A percentile compares a stretch with the other conserved stretches of the same genome.
phyloP scores from a whole-genome alignment of 2,113 vertebrate species.

The Budorcas taxicolor region DNA sequence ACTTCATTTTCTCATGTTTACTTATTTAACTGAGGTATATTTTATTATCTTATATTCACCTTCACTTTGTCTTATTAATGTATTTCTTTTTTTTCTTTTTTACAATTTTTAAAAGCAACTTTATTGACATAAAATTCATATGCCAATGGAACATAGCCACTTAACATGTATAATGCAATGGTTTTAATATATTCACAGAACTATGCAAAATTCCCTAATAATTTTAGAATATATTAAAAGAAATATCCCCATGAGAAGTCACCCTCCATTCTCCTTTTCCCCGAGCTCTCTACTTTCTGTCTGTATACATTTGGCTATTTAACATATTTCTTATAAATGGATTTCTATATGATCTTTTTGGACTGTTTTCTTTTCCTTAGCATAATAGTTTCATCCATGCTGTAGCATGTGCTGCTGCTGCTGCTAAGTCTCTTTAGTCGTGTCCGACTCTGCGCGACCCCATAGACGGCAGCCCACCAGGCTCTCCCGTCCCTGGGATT shows the following conservation, averaged over 20 bases:
- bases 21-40: neutral
- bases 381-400: neutral
- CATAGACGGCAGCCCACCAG: no score
- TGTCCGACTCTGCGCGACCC: rapidly evolving
- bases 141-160: neutral
- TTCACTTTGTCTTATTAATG: neutral
- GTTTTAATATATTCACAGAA: neutral
- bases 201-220: neutral
- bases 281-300: neutral
- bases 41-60: neutral
- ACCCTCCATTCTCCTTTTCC: neutral
- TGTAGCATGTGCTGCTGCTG: neutral
- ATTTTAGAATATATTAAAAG: neutral
- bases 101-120: neutral
- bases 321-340: neutral
- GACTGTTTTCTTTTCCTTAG: neutral
- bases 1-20: neutral
- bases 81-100: neutral
- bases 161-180: neutral
- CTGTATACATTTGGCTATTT: neutral
- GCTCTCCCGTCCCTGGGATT: no score
- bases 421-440: no score
- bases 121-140: neutral
- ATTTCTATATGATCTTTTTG: neutral
- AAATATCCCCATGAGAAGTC: neutral